Percentiles rank a stretch among this genome's conserved stretches.
These are phyloP conservation scores for Parotia lawesii DNA, from an alignment of 2,113 vertebrate genomes.

Conservation along the genomic window DNA sequence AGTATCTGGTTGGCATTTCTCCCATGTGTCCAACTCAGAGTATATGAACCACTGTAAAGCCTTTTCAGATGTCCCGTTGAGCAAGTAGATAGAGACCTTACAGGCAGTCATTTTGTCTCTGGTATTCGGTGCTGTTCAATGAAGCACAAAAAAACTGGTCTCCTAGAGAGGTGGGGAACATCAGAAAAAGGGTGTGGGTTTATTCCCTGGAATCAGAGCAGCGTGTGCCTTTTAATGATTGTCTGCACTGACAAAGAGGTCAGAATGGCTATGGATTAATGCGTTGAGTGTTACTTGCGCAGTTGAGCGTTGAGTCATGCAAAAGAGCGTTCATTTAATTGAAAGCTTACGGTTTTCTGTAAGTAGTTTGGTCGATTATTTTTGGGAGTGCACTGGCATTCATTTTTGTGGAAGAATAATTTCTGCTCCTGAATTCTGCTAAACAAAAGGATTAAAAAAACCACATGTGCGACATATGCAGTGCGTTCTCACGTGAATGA, in stretches of 20 bases:
- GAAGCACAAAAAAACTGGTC: not conserved
- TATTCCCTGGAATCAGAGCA: not conserved
- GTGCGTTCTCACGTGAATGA: not conserved
- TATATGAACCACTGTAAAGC: not conserved
- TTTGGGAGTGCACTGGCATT: not conserved
- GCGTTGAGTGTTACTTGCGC: not conserved
- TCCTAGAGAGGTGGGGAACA: not conserved
- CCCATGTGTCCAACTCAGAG: rapidly evolving
- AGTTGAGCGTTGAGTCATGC: not conserved
- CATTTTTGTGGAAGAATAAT: not conserved
- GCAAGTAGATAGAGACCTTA: not conserved
- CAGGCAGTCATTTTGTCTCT: not conserved
- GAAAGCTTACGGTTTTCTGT: not conserved
- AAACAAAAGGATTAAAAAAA: not conserved
- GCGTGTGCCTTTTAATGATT: not conserved
- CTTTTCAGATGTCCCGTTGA: not conserved
- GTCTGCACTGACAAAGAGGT: not conserved
- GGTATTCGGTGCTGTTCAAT: not conserved
- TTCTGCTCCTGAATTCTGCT: not conserved
- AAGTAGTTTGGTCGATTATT: not conserved
- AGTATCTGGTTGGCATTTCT: not conserved
- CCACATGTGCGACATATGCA: not conserved
- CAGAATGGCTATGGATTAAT: not conserved
- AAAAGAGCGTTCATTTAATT: not conserved
- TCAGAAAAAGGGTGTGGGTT: not conserved